A percentile compares a stretch with the other conserved stretches of the same genome.
Evolutionary conservation across 2,113 vertebrate genomes (phyloP).

Genomic region (Mustelus asterias): DNA sequence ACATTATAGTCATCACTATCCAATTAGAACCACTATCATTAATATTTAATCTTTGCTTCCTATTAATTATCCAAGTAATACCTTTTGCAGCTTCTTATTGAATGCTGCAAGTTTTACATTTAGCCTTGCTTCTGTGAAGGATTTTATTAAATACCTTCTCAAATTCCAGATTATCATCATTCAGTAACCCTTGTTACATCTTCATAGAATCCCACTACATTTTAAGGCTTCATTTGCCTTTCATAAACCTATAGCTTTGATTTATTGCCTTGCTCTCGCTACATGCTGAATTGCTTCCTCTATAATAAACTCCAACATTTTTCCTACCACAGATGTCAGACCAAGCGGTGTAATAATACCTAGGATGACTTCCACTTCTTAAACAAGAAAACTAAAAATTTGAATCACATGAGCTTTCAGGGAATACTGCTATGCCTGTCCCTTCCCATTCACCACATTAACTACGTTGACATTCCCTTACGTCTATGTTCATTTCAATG

Average conservation of each 20-base stretch:
- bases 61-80: slow-evolving; percentile 23
- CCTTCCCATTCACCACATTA: background rate
- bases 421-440: background rate
- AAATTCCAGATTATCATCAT: slow-evolving; percentile 10
- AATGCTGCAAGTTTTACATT: background rate
- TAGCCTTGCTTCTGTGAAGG: background rate
- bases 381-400: background rate
- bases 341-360: background rate
- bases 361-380: background rate
- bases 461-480: no score
- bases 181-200: slow-evolving; percentile 18
- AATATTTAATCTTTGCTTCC: slow-evolving; percentile 21
- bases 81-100: background rate
- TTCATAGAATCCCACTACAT: slow-evolving; percentile 20
- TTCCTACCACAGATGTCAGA: background rate
- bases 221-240: slow-evolving; percentile 21
- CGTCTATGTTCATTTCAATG: background rate
- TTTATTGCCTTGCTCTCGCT: background rate
- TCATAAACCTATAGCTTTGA: slow-evolving; percentile 30
- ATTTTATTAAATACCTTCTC: slow-evolving; percentile 27
- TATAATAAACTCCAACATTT: slow-evolving; percentile 11
- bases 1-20: background rate
- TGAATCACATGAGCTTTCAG: background rate
- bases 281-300: background rate
- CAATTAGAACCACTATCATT: slow-evolving; percentile 14